Conservation (phyloP, 53 echinoderm and acorn worm genomes). For the Holothuria scabra region DNA sequence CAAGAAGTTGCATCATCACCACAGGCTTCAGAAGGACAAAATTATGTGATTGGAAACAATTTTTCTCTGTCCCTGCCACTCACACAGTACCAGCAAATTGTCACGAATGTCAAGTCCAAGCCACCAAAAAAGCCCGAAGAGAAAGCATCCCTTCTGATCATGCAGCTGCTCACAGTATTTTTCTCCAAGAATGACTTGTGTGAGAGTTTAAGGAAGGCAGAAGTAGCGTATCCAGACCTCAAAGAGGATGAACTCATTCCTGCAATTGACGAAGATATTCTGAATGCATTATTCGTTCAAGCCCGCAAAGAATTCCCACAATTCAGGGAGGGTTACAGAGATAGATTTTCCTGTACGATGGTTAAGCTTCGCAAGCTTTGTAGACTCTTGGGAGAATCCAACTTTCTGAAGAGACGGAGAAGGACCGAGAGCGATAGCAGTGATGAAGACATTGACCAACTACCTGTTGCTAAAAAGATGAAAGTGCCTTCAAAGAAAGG, state of each 20-base stretch:
- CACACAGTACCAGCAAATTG: not conserved
- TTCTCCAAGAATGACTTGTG: not conserved
- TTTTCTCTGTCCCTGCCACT: not conserved
- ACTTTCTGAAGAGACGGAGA: not conserved
- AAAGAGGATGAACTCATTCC: conserved; percentile 22
- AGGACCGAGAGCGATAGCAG: not conserved
- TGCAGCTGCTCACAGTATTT: not conserved
- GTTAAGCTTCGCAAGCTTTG: not conserved
- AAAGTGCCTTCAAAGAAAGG: not conserved
- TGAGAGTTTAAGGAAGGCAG: not conserved
- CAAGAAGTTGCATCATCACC: not conserved
- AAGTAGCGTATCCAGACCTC: not conserved
- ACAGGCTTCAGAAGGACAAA: not conserved
- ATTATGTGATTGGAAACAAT: conserved; percentile 2
- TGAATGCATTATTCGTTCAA: conserved; percentile 6
- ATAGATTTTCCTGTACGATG: conserved; percentile 15
- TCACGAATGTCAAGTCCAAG: not conserved
- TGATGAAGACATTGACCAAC: not conserved
- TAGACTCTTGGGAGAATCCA: not conserved
- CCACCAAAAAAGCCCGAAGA: not conserved
- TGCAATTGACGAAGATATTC: not conserved
- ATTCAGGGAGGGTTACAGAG: conserved; percentile 18
- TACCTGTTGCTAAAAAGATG: not conserved
- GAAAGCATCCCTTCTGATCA: conserved; percentile 9
- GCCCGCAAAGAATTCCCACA: not conserved